Conservation (phyloP, 2,113 vertebrate genomes). For the Physeter macrocephalus region DNA sequence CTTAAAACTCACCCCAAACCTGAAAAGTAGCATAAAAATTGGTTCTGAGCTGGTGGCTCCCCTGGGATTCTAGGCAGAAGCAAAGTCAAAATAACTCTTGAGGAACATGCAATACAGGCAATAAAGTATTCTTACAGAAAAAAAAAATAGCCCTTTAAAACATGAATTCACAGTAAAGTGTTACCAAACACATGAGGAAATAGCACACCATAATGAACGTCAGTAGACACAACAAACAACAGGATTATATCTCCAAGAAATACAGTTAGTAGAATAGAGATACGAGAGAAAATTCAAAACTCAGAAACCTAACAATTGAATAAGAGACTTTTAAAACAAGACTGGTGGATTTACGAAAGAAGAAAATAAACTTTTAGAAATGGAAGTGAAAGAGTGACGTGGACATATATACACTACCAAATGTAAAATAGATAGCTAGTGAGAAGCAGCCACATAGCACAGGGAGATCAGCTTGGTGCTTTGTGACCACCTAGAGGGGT, state of each 20-base stretch:
- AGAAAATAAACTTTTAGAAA: not conserved
- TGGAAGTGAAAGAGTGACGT: too few relatives aligned
- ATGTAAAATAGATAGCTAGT: too few relatives aligned
- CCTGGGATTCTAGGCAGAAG: not conserved
- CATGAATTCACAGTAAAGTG: not conserved
- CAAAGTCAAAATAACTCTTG: not conserved
- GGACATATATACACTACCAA: too few relatives aligned
- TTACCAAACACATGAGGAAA: not conserved
- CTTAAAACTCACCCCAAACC: not conserved
- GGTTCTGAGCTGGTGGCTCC: not conserved
- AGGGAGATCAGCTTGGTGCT: too few relatives aligned
- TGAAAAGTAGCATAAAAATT: not conserved
- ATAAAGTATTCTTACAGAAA: not conserved
- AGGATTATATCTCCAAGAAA: not conserved
- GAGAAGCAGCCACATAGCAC: too few relatives aligned
- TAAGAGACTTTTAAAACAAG: not conserved
- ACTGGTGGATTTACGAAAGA: not conserved
- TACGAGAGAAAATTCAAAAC: not conserved
- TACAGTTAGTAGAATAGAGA: not conserved
- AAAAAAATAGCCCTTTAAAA: not conserved
- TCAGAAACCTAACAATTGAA: not conserved
- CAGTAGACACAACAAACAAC: not conserved
- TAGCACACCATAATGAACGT: not conserved
- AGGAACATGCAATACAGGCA: not conserved
- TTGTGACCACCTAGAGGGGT: too few relatives aligned